phyloP scores from a whole-genome alignment of 2,888 invertebrate genomes.

The Hypsopygia costalis region DNA sequence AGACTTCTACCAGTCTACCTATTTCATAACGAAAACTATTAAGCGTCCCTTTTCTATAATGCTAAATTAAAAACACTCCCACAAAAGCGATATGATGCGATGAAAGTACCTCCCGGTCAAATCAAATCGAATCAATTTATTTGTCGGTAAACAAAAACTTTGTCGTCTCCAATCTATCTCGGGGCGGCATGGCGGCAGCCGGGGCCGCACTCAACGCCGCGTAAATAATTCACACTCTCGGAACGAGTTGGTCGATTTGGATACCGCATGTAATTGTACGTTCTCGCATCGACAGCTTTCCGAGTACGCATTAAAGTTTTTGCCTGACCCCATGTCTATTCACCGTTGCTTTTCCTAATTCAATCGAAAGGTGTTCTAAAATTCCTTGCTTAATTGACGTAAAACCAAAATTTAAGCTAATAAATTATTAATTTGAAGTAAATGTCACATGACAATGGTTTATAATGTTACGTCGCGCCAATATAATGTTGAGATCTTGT shows the following conservation, averaged over 20 bases:
- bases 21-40: too few species aligned
- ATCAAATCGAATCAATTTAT: slow-evolving; percentile 35
- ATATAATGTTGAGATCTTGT: slow-evolving; percentile 40
- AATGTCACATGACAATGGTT: slow-evolving; percentile 41
- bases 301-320: slow-evolving; percentile 68
- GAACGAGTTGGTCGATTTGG: slow-evolving; percentile 51
- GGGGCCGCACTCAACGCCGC: slow-evolving; percentile 48
- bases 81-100: background rate
- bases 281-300: slow-evolving; percentile 58
- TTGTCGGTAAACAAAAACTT: slow-evolving; percentile 48
- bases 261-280: slow-evolving; percentile 62
- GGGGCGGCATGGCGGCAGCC: slow-evolving; percentile 22
- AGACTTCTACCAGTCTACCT: too few species aligned
- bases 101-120: slow-evolving; percentile 3
- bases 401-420: slow-evolving; percentile 43
- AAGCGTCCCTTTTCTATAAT: too few species aligned
- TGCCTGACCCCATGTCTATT: slow-evolving; percentile 49
- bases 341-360: slow-evolving; percentile 66
- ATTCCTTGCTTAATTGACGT: slow-evolving; percentile 65
- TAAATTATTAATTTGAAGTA: slow-evolving; percentile 53
- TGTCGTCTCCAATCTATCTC: slow-evolving; percentile 38
- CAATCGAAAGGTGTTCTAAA: slow-evolving; percentile 53
- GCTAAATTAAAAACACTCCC: too few species aligned
- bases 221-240: slow-evolving; percentile 63
- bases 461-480: slow-evolving; percentile 30